Evolutionary conservation across 2,113 vertebrate genomes (phyloP).

Genomic region (Phalacrocorax brasilianus): DNA sequence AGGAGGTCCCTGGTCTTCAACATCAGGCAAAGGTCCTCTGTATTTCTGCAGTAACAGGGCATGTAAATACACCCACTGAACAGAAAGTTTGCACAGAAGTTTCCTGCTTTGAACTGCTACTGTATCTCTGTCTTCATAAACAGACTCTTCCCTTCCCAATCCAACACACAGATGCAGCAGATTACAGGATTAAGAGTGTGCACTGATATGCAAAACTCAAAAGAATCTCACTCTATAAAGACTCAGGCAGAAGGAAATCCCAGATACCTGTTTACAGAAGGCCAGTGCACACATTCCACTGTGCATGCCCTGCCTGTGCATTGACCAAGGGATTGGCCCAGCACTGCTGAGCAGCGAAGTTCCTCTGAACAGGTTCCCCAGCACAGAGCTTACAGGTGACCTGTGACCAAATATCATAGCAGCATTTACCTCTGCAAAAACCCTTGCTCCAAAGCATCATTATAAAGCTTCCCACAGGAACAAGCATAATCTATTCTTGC

Average conservation of each 20-base stretch:
- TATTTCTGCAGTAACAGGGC: background rate
- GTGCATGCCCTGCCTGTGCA: background rate
- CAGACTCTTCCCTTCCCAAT: background rate
- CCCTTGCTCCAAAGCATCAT: background rate
- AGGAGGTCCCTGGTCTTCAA: background rate
- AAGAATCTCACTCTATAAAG: background rate
- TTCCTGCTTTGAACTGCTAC: background rate
- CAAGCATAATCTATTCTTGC: background rate
- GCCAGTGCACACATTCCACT: background rate
- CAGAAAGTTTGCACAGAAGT: background rate
- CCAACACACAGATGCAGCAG: background rate
- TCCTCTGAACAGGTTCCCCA: background rate
- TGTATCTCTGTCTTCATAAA: background rate
- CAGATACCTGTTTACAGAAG: background rate
- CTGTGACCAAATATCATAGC: background rate
- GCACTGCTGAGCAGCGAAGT: background rate
- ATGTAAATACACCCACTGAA: background rate
- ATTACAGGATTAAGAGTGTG: background rate
- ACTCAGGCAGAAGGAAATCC: background rate
- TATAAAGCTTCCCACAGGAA: background rate
- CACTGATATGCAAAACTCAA: accelerated
- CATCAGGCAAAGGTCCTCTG: background rate
- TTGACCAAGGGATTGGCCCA: background rate
- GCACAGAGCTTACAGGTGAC: background rate
- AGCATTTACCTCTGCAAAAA: background rate